These are phyloP conservation scores for Apamea anceps DNA, from an alignment of 2,888 invertebrate genomes.

Conservation along the genomic window DNA sequence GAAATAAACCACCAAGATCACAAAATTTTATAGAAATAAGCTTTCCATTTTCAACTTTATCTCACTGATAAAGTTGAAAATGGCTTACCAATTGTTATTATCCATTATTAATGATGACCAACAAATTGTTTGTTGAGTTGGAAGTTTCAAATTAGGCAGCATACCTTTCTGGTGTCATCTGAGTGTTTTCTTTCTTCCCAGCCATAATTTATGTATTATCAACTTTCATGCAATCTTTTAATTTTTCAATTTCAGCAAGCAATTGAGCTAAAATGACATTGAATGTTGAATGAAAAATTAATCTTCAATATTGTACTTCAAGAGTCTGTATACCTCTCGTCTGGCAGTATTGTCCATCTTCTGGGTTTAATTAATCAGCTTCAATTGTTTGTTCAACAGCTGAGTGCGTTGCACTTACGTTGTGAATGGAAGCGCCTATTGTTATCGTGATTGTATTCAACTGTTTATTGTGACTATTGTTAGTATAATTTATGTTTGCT, in stretches of 20 bases:
- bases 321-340: not conserved
- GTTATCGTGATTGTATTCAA: not conserved
- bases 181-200: not conserved
- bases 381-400: constrained; percentile 12
- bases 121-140: not conserved
- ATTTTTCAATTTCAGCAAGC: not conserved
- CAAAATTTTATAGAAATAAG: not conserved
- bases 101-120: not conserved
- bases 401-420: constrained; percentile 22
- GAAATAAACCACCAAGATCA: not conserved
- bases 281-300: not conserved
- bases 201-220: not conserved
- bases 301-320: not conserved
- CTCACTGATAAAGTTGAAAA: no score
- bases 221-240: not conserved
- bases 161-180: not conserved
- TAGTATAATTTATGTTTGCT: constrained; percentile 19
- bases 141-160: not conserved
- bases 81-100: not conserved
- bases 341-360: not conserved
- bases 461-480: constrained; percentile 3
- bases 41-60: not conserved
- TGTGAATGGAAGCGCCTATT: constrained; percentile 10
- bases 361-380: constrained; percentile 17
- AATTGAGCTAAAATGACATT: not conserved